Conservation (phyloP, 2,113 vertebrate genomes). For the Candoia aspera region DNA sequence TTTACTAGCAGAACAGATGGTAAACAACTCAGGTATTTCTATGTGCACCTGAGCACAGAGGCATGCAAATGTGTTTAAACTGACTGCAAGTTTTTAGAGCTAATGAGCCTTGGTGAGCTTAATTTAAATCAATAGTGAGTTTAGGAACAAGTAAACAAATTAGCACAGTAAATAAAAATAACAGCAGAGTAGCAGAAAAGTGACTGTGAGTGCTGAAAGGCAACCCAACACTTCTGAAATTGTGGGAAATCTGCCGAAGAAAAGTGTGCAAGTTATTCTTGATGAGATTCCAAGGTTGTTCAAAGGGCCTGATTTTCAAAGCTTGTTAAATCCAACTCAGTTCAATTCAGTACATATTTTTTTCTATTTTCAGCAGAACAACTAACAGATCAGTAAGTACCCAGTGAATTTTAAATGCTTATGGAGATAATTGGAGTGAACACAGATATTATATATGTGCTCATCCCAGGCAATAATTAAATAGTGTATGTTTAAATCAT, state of each 20-base stretch:
- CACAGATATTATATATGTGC: not conserved
- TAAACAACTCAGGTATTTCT: not conserved
- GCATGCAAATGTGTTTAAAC: not conserved
- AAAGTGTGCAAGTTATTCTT: not conserved
- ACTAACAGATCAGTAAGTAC: not conserved
- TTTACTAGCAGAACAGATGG: not conserved
- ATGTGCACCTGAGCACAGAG: not conserved
- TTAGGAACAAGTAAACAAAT: constrained; percentile 60
- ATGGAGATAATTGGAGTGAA: not conserved
- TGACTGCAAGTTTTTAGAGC: constrained; percentile 34
- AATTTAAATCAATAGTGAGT: constrained; percentile 67
- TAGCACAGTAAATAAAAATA: constrained; percentile 35
- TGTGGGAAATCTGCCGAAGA: constrained; percentile 21
- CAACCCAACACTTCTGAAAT: not conserved
- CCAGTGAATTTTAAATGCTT: not conserved
- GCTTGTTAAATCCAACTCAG: not conserved
- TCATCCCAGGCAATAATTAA: not conserved
- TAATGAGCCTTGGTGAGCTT: constrained; percentile 57
- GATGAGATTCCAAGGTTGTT: not conserved
- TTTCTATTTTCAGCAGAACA: not conserved
- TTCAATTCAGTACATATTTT: not conserved
- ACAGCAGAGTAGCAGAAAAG: constrained; percentile 38
- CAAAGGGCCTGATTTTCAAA: not conserved
- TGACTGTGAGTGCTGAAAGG: constrained; percentile 24
- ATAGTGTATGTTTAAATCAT: not conserved